Base-by-base conservation (phyloP, 2,113 vertebrate genomes). In the Neolamprologus longior region DNA sequence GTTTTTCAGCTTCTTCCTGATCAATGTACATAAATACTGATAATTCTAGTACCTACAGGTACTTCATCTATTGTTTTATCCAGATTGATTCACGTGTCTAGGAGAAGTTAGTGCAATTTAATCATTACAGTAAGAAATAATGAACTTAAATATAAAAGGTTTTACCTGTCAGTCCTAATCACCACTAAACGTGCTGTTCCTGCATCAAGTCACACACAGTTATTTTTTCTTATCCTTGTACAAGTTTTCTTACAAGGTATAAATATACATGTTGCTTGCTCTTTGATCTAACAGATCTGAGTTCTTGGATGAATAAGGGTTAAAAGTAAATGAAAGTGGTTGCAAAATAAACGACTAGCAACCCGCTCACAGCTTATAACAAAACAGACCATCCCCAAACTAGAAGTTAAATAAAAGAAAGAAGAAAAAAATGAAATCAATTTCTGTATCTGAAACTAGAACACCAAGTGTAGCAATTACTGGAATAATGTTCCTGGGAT, bases 391-490 rank as follows among this genome's bases (percentile, higher is more conserved):
- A 17, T 80, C 40, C 78, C 80, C 71, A 87, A 63, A 76, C 17
- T 3, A 9, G 9, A 88, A 21, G 52, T 26, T 4, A 63, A 35
- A 42, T 76, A 52, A 88, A 33, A 1, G 7, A 12, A 55, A 17
- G 7, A 57, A 54, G 40, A 57, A 47, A 54, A 42, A 45, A 4
- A 50, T 80, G 10, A 82, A 92, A 89, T 88, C n/a, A 58, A 71
- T 90, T 86, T 86, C 12, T 84, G 57, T 24, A 78, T 57, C 86
- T 80, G 55, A 84, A 89, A 90, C 89, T 58, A 89, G 86, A 90
- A 87, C 66, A 85, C 7, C 63, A 58, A 76, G 84, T 86, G 83
- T 4, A 85, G 85, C 85, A 86, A 88, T 93, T 89, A 86, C 79
- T 21, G 53, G 73, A 42, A 40, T 66, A 85, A 87, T 86, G 84